Conservation (phyloP, 1,140 invertebrate species). For the Trichogramma pretiosum region DNA sequence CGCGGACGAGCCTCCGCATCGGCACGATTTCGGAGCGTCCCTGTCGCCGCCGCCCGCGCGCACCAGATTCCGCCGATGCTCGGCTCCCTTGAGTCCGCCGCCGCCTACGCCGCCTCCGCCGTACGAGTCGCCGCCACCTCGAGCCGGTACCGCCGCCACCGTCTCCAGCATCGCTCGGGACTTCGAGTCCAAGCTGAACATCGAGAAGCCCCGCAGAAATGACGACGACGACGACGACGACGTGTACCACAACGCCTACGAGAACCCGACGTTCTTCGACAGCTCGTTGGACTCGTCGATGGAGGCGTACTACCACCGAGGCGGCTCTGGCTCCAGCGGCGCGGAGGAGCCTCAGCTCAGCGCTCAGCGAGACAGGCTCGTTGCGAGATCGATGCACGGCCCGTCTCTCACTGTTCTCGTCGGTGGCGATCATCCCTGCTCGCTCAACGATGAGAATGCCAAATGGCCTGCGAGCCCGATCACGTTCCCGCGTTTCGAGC, state of each 20-base stretch:
- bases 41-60: constrained; percentile 18
- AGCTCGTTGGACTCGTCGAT: constrained; percentile 36
- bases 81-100: constrained; percentile 15
- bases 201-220: background rate
- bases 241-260: constrained; percentile 34
- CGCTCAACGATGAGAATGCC: no score
- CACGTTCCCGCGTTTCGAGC: no score
- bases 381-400: background rate
- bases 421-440: no score
- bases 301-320: constrained; percentile 29
- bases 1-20: background rate
- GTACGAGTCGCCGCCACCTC: background rate
- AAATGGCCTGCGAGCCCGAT: no score
- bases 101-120: background rate
- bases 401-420: no score
- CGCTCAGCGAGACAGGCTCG: background rate
- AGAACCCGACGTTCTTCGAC: constrained; percentile 41
- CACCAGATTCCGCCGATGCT: constrained; percentile 23
- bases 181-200: background rate
- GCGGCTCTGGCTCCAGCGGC: no score
- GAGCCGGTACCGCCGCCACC: no score
- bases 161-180: background rate
- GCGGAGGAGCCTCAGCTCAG: background rate
- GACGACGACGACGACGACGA: constrained; percentile 3
- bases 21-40: no score